A percentile compares a stretch with the other conserved stretches of the same genome.
phyloP scores from a whole-genome alignment of 2,888 invertebrate genomes.

The Melieria omissa region DNA sequence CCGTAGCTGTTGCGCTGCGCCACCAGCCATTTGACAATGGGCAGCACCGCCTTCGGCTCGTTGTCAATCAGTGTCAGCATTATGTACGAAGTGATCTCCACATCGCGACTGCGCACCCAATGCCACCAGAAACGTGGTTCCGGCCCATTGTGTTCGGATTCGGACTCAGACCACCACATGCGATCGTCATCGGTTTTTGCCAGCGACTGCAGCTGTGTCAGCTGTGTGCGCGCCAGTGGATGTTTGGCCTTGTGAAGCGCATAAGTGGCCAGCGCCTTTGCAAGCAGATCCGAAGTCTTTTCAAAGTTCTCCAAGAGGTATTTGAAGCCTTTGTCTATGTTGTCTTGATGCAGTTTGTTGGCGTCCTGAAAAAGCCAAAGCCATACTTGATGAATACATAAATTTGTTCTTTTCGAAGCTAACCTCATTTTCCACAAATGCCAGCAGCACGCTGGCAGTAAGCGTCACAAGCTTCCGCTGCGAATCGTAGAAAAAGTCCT shows the following conservation, averaged over 20 bases:
- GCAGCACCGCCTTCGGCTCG: slow-evolving; percentile 56
- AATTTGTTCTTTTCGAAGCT: slow-evolving; percentile 54
- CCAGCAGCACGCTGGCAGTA: slow-evolving; percentile 80
- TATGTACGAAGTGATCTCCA: slow-evolving; percentile 58
- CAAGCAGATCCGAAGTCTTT: slow-evolving; percentile 75
- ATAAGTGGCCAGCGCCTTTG: slow-evolving; percentile 80
- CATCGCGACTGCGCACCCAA: slow-evolving; percentile 62
- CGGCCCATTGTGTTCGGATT: slow-evolving; percentile 49
- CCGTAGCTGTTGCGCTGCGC: slow-evolving; percentile 76
- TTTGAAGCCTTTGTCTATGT: slow-evolving; percentile 80
- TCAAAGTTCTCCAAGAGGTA: slow-evolving; percentile 77
- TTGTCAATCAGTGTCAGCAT: slow-evolving; percentile 58
- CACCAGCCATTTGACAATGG: slow-evolving; percentile 79
- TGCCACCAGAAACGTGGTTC: slow-evolving; percentile 58
- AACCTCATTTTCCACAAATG: slow-evolving; percentile 75
- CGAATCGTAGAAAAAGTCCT: slow-evolving; percentile 77
- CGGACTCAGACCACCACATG: slow-evolving; percentile 85
- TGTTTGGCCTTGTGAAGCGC: slow-evolving; percentile 82
- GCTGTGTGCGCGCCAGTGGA: slow-evolving; percentile 70
- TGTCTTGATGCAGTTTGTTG: slow-evolving; percentile 69
- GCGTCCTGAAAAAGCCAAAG: slow-evolving; percentile 64
- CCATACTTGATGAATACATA: no score
- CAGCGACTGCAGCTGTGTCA: slow-evolving; percentile 68
- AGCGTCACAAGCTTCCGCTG: slow-evolving; percentile 75
- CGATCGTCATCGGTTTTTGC: slow-evolving; percentile 71